phyloP scores from a whole-genome alignment of 2,888 invertebrate species.

The Megamerina dolium region DNA sequence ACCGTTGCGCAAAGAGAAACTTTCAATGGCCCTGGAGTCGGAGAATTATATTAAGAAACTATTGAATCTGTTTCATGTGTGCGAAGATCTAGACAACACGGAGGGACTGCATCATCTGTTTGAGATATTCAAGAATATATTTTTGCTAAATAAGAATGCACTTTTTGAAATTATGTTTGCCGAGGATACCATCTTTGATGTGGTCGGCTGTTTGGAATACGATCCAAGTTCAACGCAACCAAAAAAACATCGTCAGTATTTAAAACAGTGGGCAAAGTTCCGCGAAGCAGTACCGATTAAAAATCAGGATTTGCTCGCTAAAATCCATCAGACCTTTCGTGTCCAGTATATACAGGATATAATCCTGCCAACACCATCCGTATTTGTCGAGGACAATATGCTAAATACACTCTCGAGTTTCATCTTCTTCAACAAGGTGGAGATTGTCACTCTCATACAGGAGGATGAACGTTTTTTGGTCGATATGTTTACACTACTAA shows the following conservation, averaged over 20 bases:
- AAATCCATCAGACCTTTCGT: constrained; percentile 99
- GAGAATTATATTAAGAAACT: constrained; percentile 95
- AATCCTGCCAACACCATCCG: constrained; percentile 95
- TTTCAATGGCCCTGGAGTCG: constrained; percentile 86
- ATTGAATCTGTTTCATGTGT: constrained; percentile 90
- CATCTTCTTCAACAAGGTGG: constrained; percentile 99
- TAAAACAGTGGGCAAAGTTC: constrained; percentile 86
- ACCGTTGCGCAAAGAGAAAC: constrained; percentile 87
- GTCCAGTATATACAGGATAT: constrained; percentile 99
- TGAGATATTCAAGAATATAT: constrained; percentile 98
- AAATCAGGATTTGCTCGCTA: constrained; percentile 88
- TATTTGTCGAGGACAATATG: constrained; percentile 99
- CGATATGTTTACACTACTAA: constrained; percentile 89
- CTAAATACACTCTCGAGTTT: constrained; percentile 95
- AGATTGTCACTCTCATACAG: constrained; percentile 96
- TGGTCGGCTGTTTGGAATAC: constrained; percentile 97
- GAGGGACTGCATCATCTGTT: constrained; percentile 93
- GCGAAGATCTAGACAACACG: constrained; percentile 93
- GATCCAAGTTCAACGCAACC: constrained; percentile 83
- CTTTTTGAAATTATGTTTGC: constrained; percentile 97
- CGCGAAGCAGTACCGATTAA: constrained; percentile 92
- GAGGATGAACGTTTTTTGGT: constrained; percentile 96
- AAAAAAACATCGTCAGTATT: constrained; percentile 92
- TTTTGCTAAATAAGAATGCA: constrained; percentile 94
- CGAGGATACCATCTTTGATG: constrained; percentile 94